Conservation (phyloP, 2,888 invertebrate genomes). For the Piscicola geometra region DNA sequence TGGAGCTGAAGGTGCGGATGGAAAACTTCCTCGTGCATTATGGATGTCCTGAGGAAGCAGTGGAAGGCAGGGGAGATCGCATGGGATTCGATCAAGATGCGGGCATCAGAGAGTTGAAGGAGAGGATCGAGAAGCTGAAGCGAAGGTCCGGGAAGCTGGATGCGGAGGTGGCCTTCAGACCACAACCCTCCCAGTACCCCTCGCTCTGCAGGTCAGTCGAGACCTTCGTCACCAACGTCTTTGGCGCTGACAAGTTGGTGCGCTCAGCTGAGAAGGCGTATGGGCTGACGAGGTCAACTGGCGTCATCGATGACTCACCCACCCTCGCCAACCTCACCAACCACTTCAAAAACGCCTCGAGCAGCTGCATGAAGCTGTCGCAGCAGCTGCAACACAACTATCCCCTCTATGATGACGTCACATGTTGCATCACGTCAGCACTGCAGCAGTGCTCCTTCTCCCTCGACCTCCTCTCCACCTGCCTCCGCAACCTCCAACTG, state of each 20-base stretch:
- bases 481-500: not conserved
- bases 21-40: conserved; percentile 9
- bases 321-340: not conserved
- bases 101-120: conserved; percentile 1
- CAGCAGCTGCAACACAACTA: conserved; percentile 45
- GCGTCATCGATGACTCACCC: too few relatives aligned
- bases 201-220: not conserved
- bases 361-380: not conserved
- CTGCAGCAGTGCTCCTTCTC: conserved; percentile 62
- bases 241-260: not conserved
- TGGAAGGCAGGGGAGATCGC: not conserved
- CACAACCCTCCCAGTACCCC: conserved; percentile 21
- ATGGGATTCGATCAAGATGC: conserved; percentile 9
- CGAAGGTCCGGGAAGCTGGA: conserved; percentile 11
- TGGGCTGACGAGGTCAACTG: too few relatives aligned
- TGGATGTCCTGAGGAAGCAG: not conserved
- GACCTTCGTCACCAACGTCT: not conserved
- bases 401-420: conserved; percentile 72
- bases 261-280: not conserved
- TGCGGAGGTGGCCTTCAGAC: conserved; percentile 20
- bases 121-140: not conserved
- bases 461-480: not conserved
- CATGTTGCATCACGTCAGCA: conserved; percentile 68
- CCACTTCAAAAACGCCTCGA: not conserved
- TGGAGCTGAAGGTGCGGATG: not conserved